These are phyloP conservation scores for Engystomops pustulosus DNA, from an alignment of 2,113 vertebrate genomes.

Conservation along the genomic window DNA sequence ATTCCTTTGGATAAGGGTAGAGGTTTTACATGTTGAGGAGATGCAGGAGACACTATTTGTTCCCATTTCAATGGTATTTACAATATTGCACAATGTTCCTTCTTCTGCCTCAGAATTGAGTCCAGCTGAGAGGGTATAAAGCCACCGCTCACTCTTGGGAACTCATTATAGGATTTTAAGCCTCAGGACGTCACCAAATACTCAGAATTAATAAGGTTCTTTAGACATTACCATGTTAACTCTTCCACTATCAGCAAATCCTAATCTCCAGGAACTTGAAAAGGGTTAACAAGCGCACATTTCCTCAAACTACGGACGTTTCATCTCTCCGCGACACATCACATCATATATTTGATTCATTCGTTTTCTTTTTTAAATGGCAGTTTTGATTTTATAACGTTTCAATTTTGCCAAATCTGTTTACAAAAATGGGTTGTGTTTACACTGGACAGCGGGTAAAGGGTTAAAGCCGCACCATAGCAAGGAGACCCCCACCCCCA, in stretches of 20 bases:
- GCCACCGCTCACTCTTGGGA: conserved; percentile 48
- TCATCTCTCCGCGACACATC: neutral
- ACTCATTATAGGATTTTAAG: conserved; percentile 56
- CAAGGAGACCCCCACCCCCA: conserved; percentile 21
- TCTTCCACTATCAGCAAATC: neutral
- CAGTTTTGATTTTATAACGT: too few relatives aligned
- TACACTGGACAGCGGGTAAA: neutral
- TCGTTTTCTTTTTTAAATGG: neutral
- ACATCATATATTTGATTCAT: neutral
- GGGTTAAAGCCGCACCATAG: conserved; percentile 37
- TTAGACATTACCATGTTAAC: conserved; percentile 46
- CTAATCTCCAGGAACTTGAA: neutral
- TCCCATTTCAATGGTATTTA: neutral
- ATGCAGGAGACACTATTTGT: neutral
- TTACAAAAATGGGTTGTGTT: neutral
- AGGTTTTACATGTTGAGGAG: neutral
- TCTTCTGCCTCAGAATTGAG: conserved; percentile 28
- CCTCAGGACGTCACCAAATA: conserved; percentile 45
- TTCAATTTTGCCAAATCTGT: neutral
- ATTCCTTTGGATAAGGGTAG: neutral
- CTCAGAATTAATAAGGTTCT: conserved; percentile 44
- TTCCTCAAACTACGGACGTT: neutral
- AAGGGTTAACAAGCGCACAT: neutral
- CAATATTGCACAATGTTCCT: conserved; percentile 10
- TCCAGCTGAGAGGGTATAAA: conserved; percentile 26